Conservation (phyloP, 2,888 invertebrate genomes). For the Altica lythri region DNA sequence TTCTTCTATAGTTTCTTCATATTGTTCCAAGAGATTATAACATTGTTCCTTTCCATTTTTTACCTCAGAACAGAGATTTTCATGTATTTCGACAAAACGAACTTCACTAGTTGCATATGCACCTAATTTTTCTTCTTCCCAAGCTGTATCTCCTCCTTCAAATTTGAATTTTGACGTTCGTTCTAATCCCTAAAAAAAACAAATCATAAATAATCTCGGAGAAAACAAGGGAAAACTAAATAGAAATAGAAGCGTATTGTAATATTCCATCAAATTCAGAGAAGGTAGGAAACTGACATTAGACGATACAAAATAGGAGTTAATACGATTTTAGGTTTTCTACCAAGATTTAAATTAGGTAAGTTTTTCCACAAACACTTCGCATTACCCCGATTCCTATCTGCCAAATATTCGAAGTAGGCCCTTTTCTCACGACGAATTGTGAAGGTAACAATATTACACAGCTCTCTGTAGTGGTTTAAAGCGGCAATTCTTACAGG, state of each 20-base stretch:
- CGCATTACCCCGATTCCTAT: too few relatives aligned
- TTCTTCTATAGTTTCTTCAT: constrained; percentile 80
- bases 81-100: constrained; percentile 88
- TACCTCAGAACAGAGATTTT: constrained; percentile 79
- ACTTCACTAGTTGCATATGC: constrained; percentile 87
- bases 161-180: constrained; percentile 85
- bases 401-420: too few relatives aligned
- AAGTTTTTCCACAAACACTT: not conserved
- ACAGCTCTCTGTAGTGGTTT: too few relatives aligned
- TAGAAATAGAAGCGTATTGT: constrained; percentile 9
- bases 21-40: constrained; percentile 79
- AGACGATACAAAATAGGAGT: not conserved
- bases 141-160: constrained; percentile 91
- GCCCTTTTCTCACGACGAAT: too few relatives aligned
- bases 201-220: not conserved
- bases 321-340: not conserved
- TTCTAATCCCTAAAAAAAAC: constrained; percentile 69
- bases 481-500: too few relatives aligned
- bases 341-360: not conserved
- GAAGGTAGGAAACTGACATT: not conserved
- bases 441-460: too few relatives aligned
- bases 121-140: constrained; percentile 87
- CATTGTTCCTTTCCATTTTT: constrained; percentile 78
- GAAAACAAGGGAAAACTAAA: not conserved
- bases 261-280: not conserved